A percentile compares a stretch with the other conserved stretches of the same genome.
These are phyloP conservation scores for Epirrhoe tristata DNA, from an alignment of 2,888 invertebrate species.

Conservation along the genomic window DNA sequence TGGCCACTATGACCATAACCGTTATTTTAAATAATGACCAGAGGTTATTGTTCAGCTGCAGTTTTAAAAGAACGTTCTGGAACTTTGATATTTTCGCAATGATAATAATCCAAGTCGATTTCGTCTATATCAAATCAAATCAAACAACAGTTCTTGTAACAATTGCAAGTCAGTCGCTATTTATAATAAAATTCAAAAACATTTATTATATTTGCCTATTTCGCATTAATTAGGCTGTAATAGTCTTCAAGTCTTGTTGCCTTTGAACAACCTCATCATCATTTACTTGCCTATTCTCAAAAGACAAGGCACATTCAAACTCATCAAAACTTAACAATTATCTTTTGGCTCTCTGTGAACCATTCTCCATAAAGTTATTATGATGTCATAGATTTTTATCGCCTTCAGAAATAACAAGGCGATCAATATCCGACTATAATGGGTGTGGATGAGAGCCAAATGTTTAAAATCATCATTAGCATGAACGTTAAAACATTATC, in stretches of 20 bases:
- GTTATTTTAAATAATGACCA: constrained; percentile 30
- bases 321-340: not conserved
- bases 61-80: constrained; percentile 1
- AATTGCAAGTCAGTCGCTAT: no score
- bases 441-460: constrained; percentile 2
- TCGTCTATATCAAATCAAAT: no score
- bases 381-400: constrained; percentile 5
- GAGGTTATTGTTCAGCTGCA: constrained; percentile 24
- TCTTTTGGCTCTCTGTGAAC: not conserved
- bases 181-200: no score
- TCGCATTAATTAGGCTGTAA: no score
- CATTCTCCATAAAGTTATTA: not conserved
- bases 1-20: constrained; percentile 26
- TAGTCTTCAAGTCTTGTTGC: no score
- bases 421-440: not conserved
- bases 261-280: no score
- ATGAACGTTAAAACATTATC: not conserved
- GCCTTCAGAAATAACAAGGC: constrained; percentile 1
- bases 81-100: not conserved
- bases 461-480: constrained; percentile 2
- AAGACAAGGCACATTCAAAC: not conserved
- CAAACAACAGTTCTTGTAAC: no score
- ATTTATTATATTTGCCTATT: no score
- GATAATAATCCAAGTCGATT: no score
- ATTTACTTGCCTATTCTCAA: no score